A percentile compares a stretch with the other conserved stretches of the same genome.
Evolutionary conservation across 2,888 invertebrate genomes (phyloP).

Genomic region (Hyppa rectilinea): DNA sequence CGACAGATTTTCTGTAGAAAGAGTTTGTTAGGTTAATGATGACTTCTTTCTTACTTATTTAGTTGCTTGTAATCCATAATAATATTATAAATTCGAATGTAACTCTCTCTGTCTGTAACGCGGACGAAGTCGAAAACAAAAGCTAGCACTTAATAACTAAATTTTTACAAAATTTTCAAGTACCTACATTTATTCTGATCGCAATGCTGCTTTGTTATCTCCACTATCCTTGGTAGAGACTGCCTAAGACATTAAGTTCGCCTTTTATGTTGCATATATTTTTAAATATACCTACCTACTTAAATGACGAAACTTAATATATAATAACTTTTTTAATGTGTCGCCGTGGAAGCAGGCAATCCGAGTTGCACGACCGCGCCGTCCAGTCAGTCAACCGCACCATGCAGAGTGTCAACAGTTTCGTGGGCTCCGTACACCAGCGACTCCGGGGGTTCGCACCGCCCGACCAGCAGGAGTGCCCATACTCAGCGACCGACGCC

Average conservation of each 20-base stretch:
- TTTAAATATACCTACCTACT: neutral
- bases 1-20: neutral
- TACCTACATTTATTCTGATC: no score
- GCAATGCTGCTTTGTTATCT: neutral
- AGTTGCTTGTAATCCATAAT: no score
- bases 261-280: neutral
- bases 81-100: no score
- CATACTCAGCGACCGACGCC: neutral
- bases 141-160: no score
- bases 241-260: neutral
- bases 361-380: constrained; percentile 81
- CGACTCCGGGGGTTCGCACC: constrained; percentile 78
- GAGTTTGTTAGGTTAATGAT: neutral
- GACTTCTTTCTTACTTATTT: neutral
- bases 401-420: constrained; percentile 80
- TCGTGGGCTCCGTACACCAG: constrained; percentile 81
- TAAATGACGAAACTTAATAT: neutral
- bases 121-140: no score
- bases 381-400: constrained; percentile 75
- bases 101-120: no score
- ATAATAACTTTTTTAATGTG: constrained; percentile 54
- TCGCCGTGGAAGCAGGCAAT: constrained; percentile 80
- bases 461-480: constrained; percentile 22
- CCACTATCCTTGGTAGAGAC: neutral
- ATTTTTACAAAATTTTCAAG: neutral